A percentile compares a stretch with the other conserved stretches of the same genome.
Evolutionary conservation across 2,797 vertebrate genomes (phyloP).

Genomic region (Corythornis leucogaster): DNA sequence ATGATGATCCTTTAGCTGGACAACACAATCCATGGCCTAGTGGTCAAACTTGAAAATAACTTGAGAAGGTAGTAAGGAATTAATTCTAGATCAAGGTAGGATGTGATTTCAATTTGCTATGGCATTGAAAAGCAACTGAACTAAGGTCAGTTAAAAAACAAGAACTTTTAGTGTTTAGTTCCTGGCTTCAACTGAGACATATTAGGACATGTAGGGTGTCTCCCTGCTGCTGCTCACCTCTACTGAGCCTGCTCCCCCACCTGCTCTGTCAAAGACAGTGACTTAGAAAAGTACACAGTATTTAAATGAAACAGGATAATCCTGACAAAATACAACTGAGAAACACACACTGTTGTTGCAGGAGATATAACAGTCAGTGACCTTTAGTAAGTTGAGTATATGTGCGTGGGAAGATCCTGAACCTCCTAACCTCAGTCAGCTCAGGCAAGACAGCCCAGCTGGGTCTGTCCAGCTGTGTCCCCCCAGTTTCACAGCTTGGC

Average conservation of each 20-base stretch:
- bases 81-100: neutral
- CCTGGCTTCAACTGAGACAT: neutral
- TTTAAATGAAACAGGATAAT: neutral
- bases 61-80: neutral
- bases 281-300: neutral
- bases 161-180: neutral
- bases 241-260: neutral
- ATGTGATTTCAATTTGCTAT: neutral
- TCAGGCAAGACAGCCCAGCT: neutral
- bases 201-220: neutral
- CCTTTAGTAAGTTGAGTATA: neutral
- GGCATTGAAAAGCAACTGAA: neutral
- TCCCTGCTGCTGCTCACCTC: neutral
- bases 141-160: neutral
- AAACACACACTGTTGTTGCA: neutral
- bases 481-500: neutral
- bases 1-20: neutral
- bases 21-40: neutral
- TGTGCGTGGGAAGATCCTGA: neutral
- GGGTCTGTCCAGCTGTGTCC: neutral
- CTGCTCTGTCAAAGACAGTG: neutral
- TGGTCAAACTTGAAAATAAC: neutral
- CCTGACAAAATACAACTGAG: neutral
- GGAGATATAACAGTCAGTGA: neutral
- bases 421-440: neutral